Evolutionary conservation across 2,113 vertebrate genomes (phyloP).

Genomic region (Ammodytes dubius): DNA sequence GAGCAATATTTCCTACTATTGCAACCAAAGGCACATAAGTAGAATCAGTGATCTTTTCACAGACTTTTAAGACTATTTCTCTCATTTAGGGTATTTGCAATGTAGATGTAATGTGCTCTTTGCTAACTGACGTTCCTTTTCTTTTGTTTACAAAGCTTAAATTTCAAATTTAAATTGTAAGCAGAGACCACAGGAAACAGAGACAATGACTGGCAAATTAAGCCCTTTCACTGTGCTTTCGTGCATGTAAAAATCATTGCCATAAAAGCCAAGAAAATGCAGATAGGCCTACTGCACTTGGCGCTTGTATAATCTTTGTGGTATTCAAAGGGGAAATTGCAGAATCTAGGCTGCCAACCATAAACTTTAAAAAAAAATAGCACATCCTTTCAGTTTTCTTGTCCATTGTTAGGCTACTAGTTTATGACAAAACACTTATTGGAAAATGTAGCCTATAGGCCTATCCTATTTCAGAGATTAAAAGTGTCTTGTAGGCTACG

Average conservation of each 20-base stretch:
- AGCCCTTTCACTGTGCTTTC: not conserved
- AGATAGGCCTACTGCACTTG: no score
- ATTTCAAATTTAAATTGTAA: slow-evolving; percentile 34
- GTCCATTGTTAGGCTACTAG: no score
- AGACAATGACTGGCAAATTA: not conserved
- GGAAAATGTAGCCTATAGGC: no score
- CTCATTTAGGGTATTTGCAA: slow-evolving; percentile 4
- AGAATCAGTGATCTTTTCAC: not conserved
- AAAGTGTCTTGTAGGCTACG: no score
- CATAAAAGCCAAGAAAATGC: no score
- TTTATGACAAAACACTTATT: no score
- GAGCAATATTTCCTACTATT: not conserved
- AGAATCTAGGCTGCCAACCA: no score
- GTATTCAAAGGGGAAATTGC: no score
- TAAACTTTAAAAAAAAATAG: no score
- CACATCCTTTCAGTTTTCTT: no score
- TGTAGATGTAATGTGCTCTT: not conserved
- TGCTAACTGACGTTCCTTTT: not conserved
- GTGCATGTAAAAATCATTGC: not conserved
- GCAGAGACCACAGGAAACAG: slow-evolving; percentile 8
- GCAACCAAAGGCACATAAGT: not conserved
- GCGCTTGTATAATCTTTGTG: no score
- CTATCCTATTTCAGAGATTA: no score
- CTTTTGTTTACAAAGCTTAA: slow-evolving; percentile 13
- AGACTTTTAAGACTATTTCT: not conserved